Conservation (phyloP, 2,888 invertebrate genomes). For the Punctoribates punctum region DNA sequence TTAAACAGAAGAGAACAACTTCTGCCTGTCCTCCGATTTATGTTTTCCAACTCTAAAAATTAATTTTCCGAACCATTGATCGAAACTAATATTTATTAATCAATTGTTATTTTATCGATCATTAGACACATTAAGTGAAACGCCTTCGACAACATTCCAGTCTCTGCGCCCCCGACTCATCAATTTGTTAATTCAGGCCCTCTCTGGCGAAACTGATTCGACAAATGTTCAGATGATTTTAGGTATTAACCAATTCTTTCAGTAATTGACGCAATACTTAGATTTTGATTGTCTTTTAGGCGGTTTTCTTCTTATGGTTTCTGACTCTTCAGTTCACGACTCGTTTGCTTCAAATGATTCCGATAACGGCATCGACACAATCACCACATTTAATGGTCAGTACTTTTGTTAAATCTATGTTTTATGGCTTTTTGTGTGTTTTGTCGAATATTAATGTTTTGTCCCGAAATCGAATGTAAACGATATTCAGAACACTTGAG, state of each 20-base stretch:
- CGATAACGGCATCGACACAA: background rate
- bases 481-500: background rate
- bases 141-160: constrained; percentile 48
- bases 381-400: background rate
- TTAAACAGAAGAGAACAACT: background rate
- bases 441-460: constrained; percentile 21
- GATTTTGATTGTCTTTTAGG: background rate
- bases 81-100: constrained; percentile 52
- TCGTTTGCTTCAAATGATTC: background rate
- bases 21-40: background rate
- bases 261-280: background rate
- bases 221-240: constrained; percentile 82
- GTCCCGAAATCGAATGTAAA: background rate
- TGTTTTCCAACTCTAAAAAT: too few species aligned
- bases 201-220: constrained; percentile 78
- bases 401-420: background rate
- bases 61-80: too few species aligned
- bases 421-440: background rate
- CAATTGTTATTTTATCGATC: background rate
- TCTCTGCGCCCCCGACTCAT: constrained; percentile 68
- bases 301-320: constrained; percentile 22
- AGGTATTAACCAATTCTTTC: constrained; percentile 53
- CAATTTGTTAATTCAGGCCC: constrained; percentile 74
- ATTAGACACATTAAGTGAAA: constrained; percentile 41
- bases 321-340: constrained; percentile 8